A percentile compares a stretch with the other conserved stretches of the same genome.
These are phyloP conservation scores for Heliconius ethilla DNA, from an alignment of 2,888 invertebrate species.

Conservation along the genomic window DNA sequence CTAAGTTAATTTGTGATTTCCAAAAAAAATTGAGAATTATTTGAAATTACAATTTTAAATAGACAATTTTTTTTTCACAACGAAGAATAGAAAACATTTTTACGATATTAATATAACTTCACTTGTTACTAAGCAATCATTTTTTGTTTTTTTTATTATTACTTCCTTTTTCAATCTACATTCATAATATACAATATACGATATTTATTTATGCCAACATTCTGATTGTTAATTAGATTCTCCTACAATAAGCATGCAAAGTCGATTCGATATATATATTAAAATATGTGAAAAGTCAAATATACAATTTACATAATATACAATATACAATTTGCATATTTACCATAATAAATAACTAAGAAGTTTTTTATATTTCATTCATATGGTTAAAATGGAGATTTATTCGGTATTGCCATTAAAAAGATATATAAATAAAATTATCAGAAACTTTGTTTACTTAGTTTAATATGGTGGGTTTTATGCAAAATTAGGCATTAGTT, in stretches of 20 bases:
- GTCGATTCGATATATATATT: not conserved
- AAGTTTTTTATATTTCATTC: not conserved
- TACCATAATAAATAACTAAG: not conserved
- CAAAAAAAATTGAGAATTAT: not conserved
- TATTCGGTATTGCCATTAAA: not conserved
- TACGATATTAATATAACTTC: not conserved
- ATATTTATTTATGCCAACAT: not conserved
- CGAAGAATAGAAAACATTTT: not conserved
- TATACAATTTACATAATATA: constrained; percentile 23
- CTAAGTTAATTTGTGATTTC: not conserved
- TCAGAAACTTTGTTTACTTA: not conserved
- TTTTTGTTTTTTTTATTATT: not conserved
- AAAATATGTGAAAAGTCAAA: constrained; percentile 8
- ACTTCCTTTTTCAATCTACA: not conserved
- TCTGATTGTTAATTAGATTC: not conserved
- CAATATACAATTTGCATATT: constrained; percentile 9
- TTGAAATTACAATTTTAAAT: constrained; percentile 1
- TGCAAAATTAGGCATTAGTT: constrained; percentile 1
- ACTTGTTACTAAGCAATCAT: not conserved
- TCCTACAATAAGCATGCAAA: not conserved
- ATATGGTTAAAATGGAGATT: not conserved
- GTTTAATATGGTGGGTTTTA: constrained; percentile 6
- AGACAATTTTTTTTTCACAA: not conserved
- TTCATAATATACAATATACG: not conserved
- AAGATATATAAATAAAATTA: not conserved